phyloP scores from a whole-genome alignment of 2,113 vertebrate species.

The Gymnarchus niloticus region DNA sequence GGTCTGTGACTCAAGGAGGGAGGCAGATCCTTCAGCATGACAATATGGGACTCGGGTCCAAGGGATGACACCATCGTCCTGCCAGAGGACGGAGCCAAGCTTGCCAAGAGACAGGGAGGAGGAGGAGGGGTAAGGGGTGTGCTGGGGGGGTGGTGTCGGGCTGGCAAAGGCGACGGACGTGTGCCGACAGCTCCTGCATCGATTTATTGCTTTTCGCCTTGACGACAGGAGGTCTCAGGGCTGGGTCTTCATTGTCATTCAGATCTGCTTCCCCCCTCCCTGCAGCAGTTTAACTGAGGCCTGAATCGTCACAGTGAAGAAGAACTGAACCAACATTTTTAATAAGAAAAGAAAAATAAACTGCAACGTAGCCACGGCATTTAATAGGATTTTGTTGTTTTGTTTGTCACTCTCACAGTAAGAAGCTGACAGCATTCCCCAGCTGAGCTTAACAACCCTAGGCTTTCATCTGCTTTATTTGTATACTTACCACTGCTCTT shows the following conservation, averaged over 20 bases:
- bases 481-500: background rate
- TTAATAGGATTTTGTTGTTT: background rate
- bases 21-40: slow-evolving; percentile 13
- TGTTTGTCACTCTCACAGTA: background rate
- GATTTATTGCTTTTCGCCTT: slow-evolving; percentile 21
- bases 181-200: slow-evolving; percentile 33
- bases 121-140: background rate
- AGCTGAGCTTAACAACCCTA: background rate
- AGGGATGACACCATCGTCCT: slow-evolving; percentile 20
- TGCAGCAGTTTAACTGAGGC: background rate
- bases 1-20: slow-evolving; percentile 3
- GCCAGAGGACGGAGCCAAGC: slow-evolving; percentile 20
- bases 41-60: slow-evolving; percentile 29
- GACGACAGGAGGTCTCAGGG: background rate
- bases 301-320: background rate
- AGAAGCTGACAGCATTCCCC: background rate
- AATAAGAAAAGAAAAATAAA: background rate
- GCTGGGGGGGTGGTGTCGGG: background rate
- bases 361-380: background rate
- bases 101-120: slow-evolving; percentile 29
- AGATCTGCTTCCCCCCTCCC: background rate
- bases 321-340: background rate
- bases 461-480: background rate
- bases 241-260: background rate
- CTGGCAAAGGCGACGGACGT: slow-evolving; percentile 18